phyloP scores from a whole-genome alignment of 2,113 vertebrate genomes.

The Miniopterus natalensis region DNA sequence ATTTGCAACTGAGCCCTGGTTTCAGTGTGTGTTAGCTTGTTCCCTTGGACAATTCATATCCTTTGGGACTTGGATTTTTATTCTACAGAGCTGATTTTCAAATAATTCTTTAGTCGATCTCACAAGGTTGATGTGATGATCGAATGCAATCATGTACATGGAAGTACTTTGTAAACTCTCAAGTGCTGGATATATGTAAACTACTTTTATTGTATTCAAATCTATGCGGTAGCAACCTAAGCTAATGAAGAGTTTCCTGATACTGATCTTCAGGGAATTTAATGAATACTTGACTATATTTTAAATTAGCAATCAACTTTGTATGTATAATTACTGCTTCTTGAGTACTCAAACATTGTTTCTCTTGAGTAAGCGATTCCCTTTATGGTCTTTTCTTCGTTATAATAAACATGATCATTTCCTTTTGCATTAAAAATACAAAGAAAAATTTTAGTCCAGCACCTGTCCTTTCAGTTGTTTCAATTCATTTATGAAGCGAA shows the following conservation, averaged over 20 bases:
- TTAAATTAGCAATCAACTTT: not conserved
- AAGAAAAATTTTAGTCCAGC: not conserved
- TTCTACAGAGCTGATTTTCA: not conserved
- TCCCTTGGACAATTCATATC: not conserved
- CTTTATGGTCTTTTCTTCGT: not conserved
- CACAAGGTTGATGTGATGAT: not conserved
- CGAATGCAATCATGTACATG: not conserved
- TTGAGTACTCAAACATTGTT: not conserved
- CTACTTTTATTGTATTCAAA: not conserved
- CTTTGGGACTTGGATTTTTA: not conserved
- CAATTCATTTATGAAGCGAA: not conserved
- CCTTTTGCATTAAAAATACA: not conserved
- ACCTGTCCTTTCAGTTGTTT: not conserved
- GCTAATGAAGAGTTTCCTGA: not conserved
- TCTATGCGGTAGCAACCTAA: not conserved
- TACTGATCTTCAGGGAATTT: not conserved
- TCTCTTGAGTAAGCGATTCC: not conserved
- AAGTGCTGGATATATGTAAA: not conserved
- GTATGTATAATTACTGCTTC: not conserved
- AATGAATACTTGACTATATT: not conserved
- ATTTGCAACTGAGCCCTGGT: not conserved
- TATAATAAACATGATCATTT: not conserved
- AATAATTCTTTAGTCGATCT: not conserved
- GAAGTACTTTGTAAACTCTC: not conserved
- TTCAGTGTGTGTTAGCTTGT: not conserved